Conservation (phyloP, 2,888 invertebrate genomes). For the Agrilus biguttatus region DNA sequence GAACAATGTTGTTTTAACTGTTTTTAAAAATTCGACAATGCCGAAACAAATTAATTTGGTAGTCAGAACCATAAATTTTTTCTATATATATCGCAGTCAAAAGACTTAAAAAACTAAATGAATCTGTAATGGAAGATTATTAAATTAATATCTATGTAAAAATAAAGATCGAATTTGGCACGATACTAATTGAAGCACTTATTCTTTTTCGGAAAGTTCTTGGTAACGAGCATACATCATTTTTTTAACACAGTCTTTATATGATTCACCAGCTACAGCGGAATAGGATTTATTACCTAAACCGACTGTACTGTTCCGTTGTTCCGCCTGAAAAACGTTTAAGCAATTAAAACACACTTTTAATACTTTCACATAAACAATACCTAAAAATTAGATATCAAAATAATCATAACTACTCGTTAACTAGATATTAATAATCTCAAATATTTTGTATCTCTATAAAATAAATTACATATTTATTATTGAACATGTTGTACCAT, state of each 20-base stretch:
- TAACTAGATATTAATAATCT: too few relatives aligned
- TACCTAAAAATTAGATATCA: background rate
- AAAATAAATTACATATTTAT: too few relatives aligned
- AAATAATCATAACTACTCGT: background rate
- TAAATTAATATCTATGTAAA: too few relatives aligned
- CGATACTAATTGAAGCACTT: constrained; percentile 5
- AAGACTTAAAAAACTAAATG: background rate
- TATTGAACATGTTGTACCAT: background rate
- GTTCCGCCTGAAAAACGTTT: constrained; percentile 36
- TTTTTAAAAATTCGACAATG: too few relatives aligned
- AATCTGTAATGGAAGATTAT: too few relatives aligned
- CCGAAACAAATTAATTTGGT: too few relatives aligned
- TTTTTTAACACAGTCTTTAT: constrained; percentile 80
- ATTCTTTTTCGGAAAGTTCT: constrained; percentile 54
- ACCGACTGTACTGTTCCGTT: constrained; percentile 53
- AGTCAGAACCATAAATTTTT: background rate
- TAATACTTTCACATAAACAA: too few relatives aligned
- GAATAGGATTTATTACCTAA: constrained; percentile 73
- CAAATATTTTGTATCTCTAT: too few relatives aligned
- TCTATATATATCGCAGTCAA: background rate
- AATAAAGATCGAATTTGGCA: background rate
- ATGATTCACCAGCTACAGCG: constrained; percentile 69
- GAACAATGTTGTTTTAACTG: too few relatives aligned
- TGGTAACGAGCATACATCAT: constrained; percentile 80
- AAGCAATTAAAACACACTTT: background rate